phyloP scores from a whole-genome alignment of 2,113 vertebrate genomes.

The Rafetus swinhoei region DNA sequence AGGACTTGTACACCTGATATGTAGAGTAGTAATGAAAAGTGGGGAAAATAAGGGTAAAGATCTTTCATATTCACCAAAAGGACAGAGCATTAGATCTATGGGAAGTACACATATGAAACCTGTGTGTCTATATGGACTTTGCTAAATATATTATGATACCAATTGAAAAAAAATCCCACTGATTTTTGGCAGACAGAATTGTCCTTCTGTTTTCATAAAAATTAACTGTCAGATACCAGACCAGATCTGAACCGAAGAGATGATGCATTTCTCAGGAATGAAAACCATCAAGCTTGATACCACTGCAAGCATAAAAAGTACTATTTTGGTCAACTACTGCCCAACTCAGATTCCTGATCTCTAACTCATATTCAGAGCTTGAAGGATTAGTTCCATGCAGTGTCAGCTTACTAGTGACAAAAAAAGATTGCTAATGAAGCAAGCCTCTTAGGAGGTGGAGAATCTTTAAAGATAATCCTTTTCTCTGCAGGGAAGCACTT shows the following conservation, averaged over 20 bases:
- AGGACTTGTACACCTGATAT: neutral
- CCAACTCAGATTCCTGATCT: neutral
- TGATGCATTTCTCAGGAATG: neutral
- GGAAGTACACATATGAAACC: neutral
- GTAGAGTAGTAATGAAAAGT: neutral
- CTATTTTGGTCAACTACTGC: neutral
- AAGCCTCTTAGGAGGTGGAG: neutral
- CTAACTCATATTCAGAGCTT: neutral
- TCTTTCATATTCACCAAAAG: neutral
- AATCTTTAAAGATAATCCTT: neutral
- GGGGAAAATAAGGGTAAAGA: neutral
- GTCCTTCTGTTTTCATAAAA: neutral
- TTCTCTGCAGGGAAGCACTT: neutral
- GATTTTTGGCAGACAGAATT: neutral
- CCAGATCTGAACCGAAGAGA: neutral
- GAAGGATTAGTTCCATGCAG: neutral
- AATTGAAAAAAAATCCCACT: neutral
- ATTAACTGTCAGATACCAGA: neutral
- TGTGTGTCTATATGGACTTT: neutral
- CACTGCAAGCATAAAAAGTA: neutral
- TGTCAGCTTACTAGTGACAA: neutral
- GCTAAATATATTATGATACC: neutral
- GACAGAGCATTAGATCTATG: neutral
- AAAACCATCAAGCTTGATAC: neutral
- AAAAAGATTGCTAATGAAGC: neutral